Evolutionary conservation across 2,888 invertebrate species (phyloP), one percentile per base, ranked within the genome.

Genomic region (Apamea anceps): DNA sequence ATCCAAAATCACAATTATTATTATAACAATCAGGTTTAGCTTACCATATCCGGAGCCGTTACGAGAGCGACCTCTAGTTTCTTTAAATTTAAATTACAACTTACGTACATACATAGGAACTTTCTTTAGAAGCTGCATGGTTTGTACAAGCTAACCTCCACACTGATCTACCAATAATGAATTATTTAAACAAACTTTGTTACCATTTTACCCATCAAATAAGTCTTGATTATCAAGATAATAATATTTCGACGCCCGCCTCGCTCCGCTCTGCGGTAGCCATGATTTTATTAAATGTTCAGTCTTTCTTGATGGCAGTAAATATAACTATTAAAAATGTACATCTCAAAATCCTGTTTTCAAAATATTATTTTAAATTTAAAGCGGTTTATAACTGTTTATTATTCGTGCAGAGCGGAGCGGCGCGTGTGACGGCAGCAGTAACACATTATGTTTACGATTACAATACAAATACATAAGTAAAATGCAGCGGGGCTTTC

Each of bases 31-130:
- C 95, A 94, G 94, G 94, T 91, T 78, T 84, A 91, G 92, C 92
- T 89, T 83, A 37, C 80, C 90, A 85, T 66, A 83, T 81, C 88
- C 92, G 91, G 91, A 95, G 94, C 95, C 94, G 95, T 86, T 88
- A 89, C 93, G 76, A 85, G 82, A 86, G 90, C 94, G 94, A 92
- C 96, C 96, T 96, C 96, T 96, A 95, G 94, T 96, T 94, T 92
- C 85, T 90, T 94, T 95, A 91, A 92, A 93, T 95, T 95, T 96
- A 96, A 95, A 95, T 96, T 97, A 96, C 96, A 94, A 93, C 96
- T 96, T 97, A 97, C 96, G 96, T 96, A 96, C 96, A 96, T 96
- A 96, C 96, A 97, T 97, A 97, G 97, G 97, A 97, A 97, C 97
- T 97, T 96, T 97, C 93, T 96, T 97, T 96, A 96, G 96, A 97